Evolutionary conservation across 2,888 invertebrate genomes (phyloP).

Genomic region (Phytoseiulus persimilis): DNA sequence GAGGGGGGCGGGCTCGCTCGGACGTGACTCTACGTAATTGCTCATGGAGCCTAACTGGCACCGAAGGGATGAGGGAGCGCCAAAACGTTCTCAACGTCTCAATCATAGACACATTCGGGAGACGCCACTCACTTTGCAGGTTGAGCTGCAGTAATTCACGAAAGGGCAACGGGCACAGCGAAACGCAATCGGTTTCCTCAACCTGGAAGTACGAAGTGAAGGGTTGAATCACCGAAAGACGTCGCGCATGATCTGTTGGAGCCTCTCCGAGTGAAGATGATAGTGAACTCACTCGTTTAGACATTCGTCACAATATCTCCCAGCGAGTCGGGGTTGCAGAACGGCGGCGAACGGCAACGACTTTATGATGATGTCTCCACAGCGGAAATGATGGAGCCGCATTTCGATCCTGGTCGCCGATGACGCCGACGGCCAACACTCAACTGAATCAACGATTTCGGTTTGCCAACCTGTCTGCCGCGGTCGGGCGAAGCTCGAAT

Average conservation of each 20-base stretch:
- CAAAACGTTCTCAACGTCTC: too few species aligned
- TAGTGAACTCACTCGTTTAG: neutral
- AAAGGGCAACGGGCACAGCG: constrained; percentile 13
- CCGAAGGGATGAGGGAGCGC: too few species aligned
- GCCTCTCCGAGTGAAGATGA: neutral
- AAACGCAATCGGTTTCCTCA: neutral
- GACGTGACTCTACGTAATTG: too few species aligned
- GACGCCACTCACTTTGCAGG: neutral
- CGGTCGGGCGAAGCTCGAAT: neutral
- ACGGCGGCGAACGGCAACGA: constrained; percentile 15
- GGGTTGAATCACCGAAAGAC: neutral
- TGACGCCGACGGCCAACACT: neutral
- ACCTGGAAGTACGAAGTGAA: neutral
- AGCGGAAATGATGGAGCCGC: neutral
- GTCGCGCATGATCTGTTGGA: neutral
- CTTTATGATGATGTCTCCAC: neutral
- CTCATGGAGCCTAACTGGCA: too few species aligned
- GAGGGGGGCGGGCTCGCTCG: too few species aligned
- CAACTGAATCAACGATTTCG: neutral
- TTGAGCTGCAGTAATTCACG: constrained; percentile 8
- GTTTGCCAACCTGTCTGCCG: neutral
- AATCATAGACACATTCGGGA: too few species aligned
- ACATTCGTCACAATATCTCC: constrained; percentile 24
- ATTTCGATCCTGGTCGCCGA: neutral
- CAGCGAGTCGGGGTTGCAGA: constrained; percentile 16